Evolutionary conservation across 2,797 vertebrate genomes (phyloP).

Genomic region (Ambastaia sidthimunki): DNA sequence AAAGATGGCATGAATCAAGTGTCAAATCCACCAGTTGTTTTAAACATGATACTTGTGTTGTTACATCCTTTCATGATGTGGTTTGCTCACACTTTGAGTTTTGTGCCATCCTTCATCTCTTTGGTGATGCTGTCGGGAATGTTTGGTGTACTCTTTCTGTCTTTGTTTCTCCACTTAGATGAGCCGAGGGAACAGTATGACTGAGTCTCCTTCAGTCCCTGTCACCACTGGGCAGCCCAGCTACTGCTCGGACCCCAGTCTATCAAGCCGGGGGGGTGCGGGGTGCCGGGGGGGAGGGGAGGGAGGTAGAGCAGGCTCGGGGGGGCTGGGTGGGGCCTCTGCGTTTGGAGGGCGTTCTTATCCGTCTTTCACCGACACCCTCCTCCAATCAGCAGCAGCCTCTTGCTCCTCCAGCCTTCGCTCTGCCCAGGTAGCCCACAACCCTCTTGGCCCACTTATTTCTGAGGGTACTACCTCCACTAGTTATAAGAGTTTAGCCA

Average conservation of each 20-base stretch:
- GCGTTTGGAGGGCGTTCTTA: conserved; percentile 81
- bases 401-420: conserved; percentile 94
- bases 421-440: conserved; percentile 85
- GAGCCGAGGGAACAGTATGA: conserved; percentile 90
- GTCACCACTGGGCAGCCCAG: conserved; percentile 87
- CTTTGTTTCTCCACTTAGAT: conserved; percentile 77
- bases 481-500: conserved; percentile 97
- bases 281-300: conserved; percentile 77
- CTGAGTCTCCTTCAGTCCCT: conserved; percentile 87
- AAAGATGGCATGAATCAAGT: conserved; percentile 30
- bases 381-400: conserved; percentile 85
- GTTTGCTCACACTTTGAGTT: conserved; percentile 4
- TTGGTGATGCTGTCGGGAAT: conserved; percentile 37
- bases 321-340: conserved; percentile 75
- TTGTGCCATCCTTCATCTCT: conserved; percentile 43
- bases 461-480: conserved; percentile 97
- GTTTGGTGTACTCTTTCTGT: conserved; percentile 51
- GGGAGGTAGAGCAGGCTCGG: conserved; percentile 78
- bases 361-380: conserved; percentile 88
- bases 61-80: conserved; percentile 14
- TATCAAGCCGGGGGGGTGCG: conserved; percentile 77
- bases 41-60: conserved; percentile 21
- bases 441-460: conserved; percentile 89
- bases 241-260: conserved; percentile 91
- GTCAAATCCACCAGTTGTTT: conserved; percentile 27